These are phyloP conservation scores for Dryas iulia DNA, from an alignment of 1,140 invertebrate species.

Conservation along the genomic window DNA sequence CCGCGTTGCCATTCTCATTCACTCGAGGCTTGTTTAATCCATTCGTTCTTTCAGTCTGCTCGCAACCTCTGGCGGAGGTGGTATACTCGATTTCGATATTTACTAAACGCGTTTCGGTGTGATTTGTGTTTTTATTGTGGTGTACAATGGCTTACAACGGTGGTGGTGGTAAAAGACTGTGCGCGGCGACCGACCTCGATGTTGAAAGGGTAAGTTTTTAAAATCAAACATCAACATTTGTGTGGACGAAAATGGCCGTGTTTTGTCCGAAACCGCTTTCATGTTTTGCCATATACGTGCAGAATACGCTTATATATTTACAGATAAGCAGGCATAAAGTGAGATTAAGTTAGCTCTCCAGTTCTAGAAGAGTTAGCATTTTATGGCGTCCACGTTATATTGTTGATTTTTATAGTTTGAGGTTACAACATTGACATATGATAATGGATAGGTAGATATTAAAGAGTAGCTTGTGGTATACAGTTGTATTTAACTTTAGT, in stretches of 20 bases:
- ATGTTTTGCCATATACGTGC: slow-evolving; percentile 49
- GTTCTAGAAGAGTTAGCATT: slow-evolving; percentile 12
- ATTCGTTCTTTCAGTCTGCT: slow-evolving; percentile 73
- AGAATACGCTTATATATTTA: slow-evolving; percentile 13
- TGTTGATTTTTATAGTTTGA: slow-evolving; percentile 71
- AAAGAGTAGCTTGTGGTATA: slow-evolving; percentile 23
- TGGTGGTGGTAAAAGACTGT: slow-evolving; percentile 78
- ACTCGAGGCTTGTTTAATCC: slow-evolving; percentile 45
- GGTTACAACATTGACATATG: slow-evolving; percentile 74
- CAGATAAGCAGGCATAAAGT: slow-evolving; percentile 11
- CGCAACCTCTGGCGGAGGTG: slow-evolving; percentile 54
- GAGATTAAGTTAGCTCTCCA: slow-evolving; percentile 4
- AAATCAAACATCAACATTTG: slow-evolving; percentile 52
- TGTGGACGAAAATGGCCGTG: slow-evolving; percentile 73
- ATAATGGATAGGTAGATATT: slow-evolving; percentile 44
- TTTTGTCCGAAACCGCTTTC: slow-evolving; percentile 59
- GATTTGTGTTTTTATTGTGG: slow-evolving; percentile 78
- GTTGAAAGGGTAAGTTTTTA: slow-evolving; percentile 72
- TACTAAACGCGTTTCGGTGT: slow-evolving; percentile 70
- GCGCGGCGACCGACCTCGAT: slow-evolving; percentile 72
- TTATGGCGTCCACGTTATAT: slow-evolving; percentile 59
- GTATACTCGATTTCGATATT: slow-evolving; percentile 53
- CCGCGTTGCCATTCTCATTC: slow-evolving; percentile 48
- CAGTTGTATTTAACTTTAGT: slow-evolving; percentile 16
- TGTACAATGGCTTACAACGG: slow-evolving; percentile 80